Evolutionary conservation across 2,797 vertebrate species (phyloP).

Genomic region (Enoplosus armatus): DNA sequence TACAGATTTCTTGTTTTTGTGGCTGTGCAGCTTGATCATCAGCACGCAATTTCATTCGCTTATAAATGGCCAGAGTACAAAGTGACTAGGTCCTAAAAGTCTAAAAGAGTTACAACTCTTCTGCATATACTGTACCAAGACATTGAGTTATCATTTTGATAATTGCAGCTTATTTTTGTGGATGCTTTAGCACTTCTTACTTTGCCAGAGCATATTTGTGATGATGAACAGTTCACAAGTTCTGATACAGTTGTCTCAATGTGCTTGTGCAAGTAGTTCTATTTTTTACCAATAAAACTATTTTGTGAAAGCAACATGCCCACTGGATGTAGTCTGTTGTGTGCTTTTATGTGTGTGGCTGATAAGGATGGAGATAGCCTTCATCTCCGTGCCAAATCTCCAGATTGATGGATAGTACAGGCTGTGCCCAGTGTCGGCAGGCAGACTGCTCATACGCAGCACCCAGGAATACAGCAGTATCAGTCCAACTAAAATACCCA

Average conservation of each 20-base stretch:
- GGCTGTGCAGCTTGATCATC: conserved; percentile 82
- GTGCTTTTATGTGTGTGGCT: conserved; percentile 29
- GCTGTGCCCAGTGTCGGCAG: conserved; percentile 62
- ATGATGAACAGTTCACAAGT: conserved; percentile 83
- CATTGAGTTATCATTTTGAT: conserved; percentile 79
- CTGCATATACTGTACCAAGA: conserved; percentile 76
- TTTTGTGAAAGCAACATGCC: conserved; percentile 84
- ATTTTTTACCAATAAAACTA: conserved; percentile 92
- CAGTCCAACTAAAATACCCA: conserved; percentile 46
- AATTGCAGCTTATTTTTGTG: conserved; percentile 88
- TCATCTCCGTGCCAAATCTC: conserved; percentile 68
- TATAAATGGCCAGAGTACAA: conserved; percentile 80
- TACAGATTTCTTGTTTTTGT: conserved; percentile 74
- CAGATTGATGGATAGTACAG: conserved; percentile 64
- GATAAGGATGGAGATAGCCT: conserved; percentile 35
- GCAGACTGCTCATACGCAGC: conserved; percentile 50
- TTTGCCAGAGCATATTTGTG: conserved; percentile 85
- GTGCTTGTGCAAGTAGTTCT: conserved; percentile 91
- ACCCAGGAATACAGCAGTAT: conserved; percentile 24
- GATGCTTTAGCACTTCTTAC: conserved; percentile 87
- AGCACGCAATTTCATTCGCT: conserved; percentile 80
- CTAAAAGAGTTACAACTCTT: conserved; percentile 68
- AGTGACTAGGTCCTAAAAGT: conserved; percentile 76
- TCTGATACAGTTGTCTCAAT: conserved; percentile 86
- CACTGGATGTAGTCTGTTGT: conserved; percentile 30